Base-by-base conservation (phyloP, 2,113 vertebrate genomes). In the Eolophus roseicapilla region DNA sequence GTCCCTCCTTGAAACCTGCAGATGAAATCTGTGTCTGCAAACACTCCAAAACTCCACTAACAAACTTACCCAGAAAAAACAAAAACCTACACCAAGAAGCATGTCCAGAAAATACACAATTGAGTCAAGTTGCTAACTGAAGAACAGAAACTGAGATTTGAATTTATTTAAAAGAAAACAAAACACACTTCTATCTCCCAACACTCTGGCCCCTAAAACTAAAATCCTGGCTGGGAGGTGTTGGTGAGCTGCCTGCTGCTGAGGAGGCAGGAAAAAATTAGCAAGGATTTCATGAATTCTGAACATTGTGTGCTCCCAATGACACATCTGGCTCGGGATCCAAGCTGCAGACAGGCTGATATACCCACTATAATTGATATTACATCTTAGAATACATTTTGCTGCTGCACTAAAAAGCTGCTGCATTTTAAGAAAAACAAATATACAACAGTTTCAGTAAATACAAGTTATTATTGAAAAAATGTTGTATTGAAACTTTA, bases 401-500 rank as follows among this genome's bases (percentile, higher is more conserved):
- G 82, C 43, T 52, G 82, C 50, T 81, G 46, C 27, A 46, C 69
- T 67, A 18, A 74, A 73, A 33, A 65, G 69, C 63, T 55, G 68
- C 20, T 8, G 14, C 19, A 13, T 68, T 88, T 55, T 29, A 41
- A 82, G 86, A 41, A 65, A 81, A 90, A 65, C 35, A 92, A 90
- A 78, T 6, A 50, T 2, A 71, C 11, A 64, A 33, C 10, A 86
- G 91, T 96, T 96, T 73, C 93, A 95, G 90, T 95, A 96, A 96
- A 95, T 96, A 95, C 93, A 95, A 86, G 92, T 82, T 84, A 60
- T 44, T 89, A 29, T 60, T 69, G 90, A 69, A 84, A 82, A 95
- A 95, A 93, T 21, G 68, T 37, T 50, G 60, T 21, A 73, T 44
- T 82, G 81, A n/a, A 93, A 88, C 69, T 93, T 73, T 27, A 77